A percentile compares a stretch with the other conserved stretches of the same genome.
Evolutionary conservation across 2,888 invertebrate species (phyloP).

Genomic region (Troglohyphantes excavatus): DNA sequence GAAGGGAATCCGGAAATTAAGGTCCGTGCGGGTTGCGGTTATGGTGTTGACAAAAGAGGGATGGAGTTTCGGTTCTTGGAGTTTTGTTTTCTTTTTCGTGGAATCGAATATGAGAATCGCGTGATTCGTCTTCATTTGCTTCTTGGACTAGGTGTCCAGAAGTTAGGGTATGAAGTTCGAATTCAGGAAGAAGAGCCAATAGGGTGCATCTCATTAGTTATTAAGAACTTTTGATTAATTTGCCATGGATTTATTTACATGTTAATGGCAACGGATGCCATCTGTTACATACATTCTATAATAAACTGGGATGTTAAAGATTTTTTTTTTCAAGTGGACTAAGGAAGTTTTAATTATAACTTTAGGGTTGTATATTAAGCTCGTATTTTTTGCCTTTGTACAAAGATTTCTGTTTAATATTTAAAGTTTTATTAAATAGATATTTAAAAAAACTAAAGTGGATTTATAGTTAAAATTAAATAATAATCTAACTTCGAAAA

Average conservation of each 20-base stretch:
- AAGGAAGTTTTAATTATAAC: no score
- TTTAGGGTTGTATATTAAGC: no score
- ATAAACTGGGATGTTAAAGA: no score
- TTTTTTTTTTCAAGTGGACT: no score
- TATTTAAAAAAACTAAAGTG: no score
- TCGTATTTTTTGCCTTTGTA: no score
- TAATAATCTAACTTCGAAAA: no score
- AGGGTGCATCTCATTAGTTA: conserved; percentile 7
- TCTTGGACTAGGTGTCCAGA: background rate
- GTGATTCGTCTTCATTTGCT: conserved; percentile 34
- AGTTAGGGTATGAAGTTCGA: background rate
- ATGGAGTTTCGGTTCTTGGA: background rate
- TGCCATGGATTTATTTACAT: background rate
- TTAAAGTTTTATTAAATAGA: no score
- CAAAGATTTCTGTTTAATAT: no score
- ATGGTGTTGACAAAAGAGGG: conserved; percentile 4
- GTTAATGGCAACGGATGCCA: background rate
- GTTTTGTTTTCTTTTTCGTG: background rate
- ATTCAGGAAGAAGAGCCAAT: background rate
- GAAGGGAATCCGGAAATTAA: conserved; percentile 26
- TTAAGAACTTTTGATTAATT: background rate
- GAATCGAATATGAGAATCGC: background rate
- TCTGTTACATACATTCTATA: background rate
- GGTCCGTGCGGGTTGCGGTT: conserved; percentile 21
- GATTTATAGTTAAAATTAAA: no score